A percentile compares a stretch with the other conserved stretches of the same genome.
phyloP scores from a whole-genome alignment of 2,113 vertebrate species.

The Lathamus discolor region DNA sequence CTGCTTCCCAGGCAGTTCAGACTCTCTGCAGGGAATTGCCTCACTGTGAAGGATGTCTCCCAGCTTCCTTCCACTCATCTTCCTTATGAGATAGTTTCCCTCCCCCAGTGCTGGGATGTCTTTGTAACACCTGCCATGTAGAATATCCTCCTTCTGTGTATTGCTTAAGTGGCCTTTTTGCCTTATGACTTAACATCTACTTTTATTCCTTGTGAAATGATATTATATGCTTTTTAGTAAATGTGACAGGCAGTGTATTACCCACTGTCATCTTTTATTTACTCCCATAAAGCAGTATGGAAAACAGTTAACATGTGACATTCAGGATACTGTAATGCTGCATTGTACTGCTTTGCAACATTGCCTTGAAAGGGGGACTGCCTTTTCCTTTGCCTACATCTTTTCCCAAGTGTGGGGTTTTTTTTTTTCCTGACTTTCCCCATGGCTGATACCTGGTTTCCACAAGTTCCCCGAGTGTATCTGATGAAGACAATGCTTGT shows the following conservation, averaged over 20 bases:
- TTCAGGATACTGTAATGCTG: not conserved
- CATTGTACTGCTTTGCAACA: not conserved
- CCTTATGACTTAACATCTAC: constrained; percentile 1
- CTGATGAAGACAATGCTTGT: not conserved
- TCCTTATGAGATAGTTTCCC: not conserved
- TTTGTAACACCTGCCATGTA: not conserved
- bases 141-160: not conserved
- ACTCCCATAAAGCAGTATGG: constrained; percentile 2
- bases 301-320: not conserved
- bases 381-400: not conserved
- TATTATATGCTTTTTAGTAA: constrained; percentile 25
- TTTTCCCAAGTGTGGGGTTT: not conserved
- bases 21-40: not conserved
- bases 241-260: constrained; percentile 16
- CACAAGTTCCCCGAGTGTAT: not conserved
- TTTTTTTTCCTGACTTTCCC: not conserved
- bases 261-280: constrained; percentile 14
- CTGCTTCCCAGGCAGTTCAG: not conserved
- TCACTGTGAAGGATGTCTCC: not conserved
- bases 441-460: not conserved
- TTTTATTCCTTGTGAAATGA: constrained; percentile 19
- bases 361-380: not conserved
- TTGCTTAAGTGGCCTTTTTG: not conserved
- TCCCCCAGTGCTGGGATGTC: not conserved
- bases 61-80: not conserved